These are phyloP conservation scores for Euwallacea similis DNA, from an alignment of 1,140 invertebrate species.

Conservation along the genomic window DNA sequence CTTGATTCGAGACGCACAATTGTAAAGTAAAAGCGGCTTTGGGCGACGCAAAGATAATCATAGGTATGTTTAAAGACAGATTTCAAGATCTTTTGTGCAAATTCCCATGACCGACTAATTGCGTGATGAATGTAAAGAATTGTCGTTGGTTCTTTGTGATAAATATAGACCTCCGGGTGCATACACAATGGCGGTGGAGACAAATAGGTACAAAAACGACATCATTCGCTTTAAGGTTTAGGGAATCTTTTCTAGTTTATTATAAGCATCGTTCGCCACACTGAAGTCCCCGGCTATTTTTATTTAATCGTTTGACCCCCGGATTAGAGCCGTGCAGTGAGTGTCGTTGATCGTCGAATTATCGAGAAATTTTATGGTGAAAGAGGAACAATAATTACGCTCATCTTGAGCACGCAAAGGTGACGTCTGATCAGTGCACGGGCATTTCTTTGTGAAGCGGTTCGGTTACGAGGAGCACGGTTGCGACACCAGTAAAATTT, in stretches of 20 bases:
- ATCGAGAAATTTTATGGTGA: constrained; percentile 8
- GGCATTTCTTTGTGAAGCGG: too few relatives aligned
- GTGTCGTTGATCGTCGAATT: neutral
- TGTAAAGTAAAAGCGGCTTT: neutral
- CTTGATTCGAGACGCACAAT: too few relatives aligned
- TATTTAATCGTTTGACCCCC: too few relatives aligned
- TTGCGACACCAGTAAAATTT: too few relatives aligned
- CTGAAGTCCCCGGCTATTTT: too few relatives aligned
- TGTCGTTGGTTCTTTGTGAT: neutral
- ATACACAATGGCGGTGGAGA: neutral
- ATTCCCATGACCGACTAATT: constrained; percentile 20
- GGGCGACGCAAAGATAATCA: neutral
- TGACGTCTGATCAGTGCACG: neutral
- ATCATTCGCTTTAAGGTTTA: neutral
- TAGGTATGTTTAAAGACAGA: neutral
- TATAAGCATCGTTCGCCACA: too few relatives aligned
- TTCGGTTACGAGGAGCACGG: too few relatives aligned
- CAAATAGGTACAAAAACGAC: neutral
- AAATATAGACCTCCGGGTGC: neutral
- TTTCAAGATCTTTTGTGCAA: constrained; percentile 11
- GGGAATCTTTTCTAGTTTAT: neutral
- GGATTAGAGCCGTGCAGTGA: too few relatives aligned
- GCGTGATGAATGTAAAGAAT: constrained; percentile 2
- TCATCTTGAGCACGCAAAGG: constrained; percentile 1
- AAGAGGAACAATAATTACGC: constrained; percentile 2